Conservation (phyloP, 2,113 vertebrate genomes). For the Odontesthes bonariensis region DNA sequence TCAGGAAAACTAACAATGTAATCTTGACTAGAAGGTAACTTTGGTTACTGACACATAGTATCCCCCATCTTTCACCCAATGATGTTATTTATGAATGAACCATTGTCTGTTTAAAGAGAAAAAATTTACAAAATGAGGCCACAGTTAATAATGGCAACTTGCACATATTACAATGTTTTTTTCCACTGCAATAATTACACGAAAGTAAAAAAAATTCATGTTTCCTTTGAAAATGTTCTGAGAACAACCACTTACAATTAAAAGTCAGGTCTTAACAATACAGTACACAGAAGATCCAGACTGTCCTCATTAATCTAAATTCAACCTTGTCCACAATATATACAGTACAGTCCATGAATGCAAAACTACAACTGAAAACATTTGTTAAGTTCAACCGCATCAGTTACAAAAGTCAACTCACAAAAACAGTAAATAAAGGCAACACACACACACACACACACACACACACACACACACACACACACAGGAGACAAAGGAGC, state of each 20-base stretch:
- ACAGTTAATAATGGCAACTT: slow-evolving; percentile 49
- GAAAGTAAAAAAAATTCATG: slow-evolving; percentile 54
- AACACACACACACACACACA: not conserved
- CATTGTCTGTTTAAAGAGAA: slow-evolving; percentile 46
- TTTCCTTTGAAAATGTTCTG: slow-evolving; percentile 41
- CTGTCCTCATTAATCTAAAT: too few relatives aligned
- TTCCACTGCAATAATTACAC: slow-evolving; percentile 51
- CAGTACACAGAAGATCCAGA: too few relatives aligned
- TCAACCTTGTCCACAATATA: not conserved
- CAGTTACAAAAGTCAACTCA: slow-evolving; percentile 19
- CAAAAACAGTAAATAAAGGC: slow-evolving; percentile 3
- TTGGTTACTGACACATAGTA: slow-evolving; percentile 53
- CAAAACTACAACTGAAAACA: not conserved
- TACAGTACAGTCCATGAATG: not conserved
- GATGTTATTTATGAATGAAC: slow-evolving; percentile 48
- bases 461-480: too few relatives aligned
- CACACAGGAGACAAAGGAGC: not conserved
- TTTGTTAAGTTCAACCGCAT: slow-evolving; percentile 3
- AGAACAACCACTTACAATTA: slow-evolving; percentile 6
- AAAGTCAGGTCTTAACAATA: too few relatives aligned
- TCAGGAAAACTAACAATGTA: slow-evolving; percentile 35
- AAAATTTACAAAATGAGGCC: slow-evolving; percentile 33
- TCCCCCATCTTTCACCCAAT: slow-evolving; percentile 31
- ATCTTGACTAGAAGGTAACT: slow-evolving; percentile 40
- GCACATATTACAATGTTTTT: slow-evolving; percentile 45